Evolutionary conservation across 2,797 vertebrate species (phyloP), one percentile per base, ranked within the genome.

Genomic region (Molossus molossus): DNA sequence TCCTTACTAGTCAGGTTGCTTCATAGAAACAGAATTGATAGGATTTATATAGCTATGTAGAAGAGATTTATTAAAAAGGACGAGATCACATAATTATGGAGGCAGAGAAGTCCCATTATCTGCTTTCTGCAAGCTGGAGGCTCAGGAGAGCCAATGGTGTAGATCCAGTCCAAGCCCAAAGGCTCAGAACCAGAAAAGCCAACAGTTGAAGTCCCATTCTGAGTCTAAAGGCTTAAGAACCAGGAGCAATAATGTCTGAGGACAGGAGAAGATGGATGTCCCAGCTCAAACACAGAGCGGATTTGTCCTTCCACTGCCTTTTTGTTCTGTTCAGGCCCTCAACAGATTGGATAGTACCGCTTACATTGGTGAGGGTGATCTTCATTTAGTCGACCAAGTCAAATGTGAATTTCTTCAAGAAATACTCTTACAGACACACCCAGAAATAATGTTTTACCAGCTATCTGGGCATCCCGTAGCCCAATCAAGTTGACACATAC

Each of bases 381-480:
- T 17, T 65, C 23, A 33, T 80, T 37, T 18, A 18, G 18, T 29
- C 60, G 20, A 23, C n/a, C 53, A 64, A 57, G 73, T 88, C n/a
- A 81, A 93, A 72, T 93, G 45, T 57, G 53, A 40, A 93, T 72
- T 27, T 93, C 18, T 62, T 70, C 33, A 40, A 29, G 65, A 64
- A 87, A 55, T 58, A 80, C 73, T 88, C 40, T 64, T 60, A 65
- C 12, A 55, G n/a, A 73, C 57, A 53, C 8, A 73, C 20, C 20
- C 45, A 33, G 57, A 81, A 87, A 81, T 72, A 53, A 45, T n/a
- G 1, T 25, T 60, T 93, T 93, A 53, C 40, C 76, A 80, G n/a
- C n/a, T 80, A 17, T 60, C 18, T 55, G 55, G 65, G 25, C n/a
- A 45, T 80, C 18, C 10, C 12, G 53, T 93, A 73, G 14, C 17